A percentile compares a stretch with the other conserved stretches of the same genome.
phyloP scores from a whole-genome alignment of 2,113 vertebrate genomes.

The Tupaia chinensis region DNA sequence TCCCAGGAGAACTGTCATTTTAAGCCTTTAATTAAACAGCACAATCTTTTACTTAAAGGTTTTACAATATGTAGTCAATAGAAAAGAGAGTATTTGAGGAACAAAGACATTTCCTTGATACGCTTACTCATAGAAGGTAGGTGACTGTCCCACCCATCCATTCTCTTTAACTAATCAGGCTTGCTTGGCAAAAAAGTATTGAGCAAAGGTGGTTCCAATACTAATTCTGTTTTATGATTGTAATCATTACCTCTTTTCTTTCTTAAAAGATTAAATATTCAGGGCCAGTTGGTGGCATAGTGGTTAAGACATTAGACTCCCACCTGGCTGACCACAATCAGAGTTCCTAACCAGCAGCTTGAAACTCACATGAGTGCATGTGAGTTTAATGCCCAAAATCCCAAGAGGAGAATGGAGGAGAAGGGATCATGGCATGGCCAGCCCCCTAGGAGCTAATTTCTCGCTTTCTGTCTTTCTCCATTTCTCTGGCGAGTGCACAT shows the following conservation, averaged over 20 bases:
- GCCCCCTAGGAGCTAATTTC: too few relatives aligned
- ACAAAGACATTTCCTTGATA: neutral
- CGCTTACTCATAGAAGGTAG: neutral
- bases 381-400: too few relatives aligned
- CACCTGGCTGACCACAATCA: too few relatives aligned
- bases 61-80: constrained; percentile 44
- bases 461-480: too few relatives aligned
- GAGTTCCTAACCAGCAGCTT: too few relatives aligned
- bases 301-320: too few relatives aligned
- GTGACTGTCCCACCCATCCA: neutral
- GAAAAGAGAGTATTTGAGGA: constrained; percentile 10
- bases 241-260: neutral
- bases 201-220: neutral
- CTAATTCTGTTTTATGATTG: neutral
- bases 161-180: neutral
- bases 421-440: too few relatives aligned
- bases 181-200: neutral
- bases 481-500: too few relatives aligned
- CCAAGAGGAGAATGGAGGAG: too few relatives aligned
- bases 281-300: too few relatives aligned
- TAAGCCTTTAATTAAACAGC: constrained; percentile 77
- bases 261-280: neutral
- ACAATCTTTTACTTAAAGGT: constrained; percentile 62
- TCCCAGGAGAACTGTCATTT: constrained; percentile 72
- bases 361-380: too few relatives aligned